phyloP scores from a whole-genome alignment of 2,888 invertebrate genomes.

The Arenicola marina region DNA sequence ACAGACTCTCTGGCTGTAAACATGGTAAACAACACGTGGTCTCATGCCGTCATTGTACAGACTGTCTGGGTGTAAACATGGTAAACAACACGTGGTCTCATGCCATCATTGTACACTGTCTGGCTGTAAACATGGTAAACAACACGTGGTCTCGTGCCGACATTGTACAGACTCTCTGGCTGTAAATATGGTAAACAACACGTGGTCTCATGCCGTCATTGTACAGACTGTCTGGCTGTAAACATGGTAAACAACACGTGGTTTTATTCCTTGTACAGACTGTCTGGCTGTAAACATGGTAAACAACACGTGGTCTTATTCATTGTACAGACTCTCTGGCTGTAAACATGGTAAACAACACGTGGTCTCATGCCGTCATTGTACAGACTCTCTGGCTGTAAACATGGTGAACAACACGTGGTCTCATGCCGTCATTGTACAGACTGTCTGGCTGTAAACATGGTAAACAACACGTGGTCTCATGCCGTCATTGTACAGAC shows the following conservation, averaged over 20 bases:
- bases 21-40: no score
- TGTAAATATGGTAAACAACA: no score
- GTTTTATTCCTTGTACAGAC: constrained; percentile 89
- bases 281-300: constrained; percentile 77
- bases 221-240: constrained; percentile 86
- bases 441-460: constrained; percentile 80
- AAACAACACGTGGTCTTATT: no score
- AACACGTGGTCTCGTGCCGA: constrained; percentile 92
- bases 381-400: constrained; percentile 86
- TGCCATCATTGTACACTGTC: constrained; percentile 93
- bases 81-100: no score
- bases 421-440: constrained; percentile 89
- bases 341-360: no score
- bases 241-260: no score
- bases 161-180: constrained; percentile 88
- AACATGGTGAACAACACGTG: no score
- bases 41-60: constrained; percentile 90
- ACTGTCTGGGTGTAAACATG: constrained; percentile 78
- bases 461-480: no score
- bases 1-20: constrained; percentile 83
- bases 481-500: constrained; percentile 91
- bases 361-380: constrained; percentile 91
- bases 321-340: constrained; percentile 88
- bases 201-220: constrained; percentile 91
- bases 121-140: constrained; percentile 71